Evolutionary conservation across 2,113 vertebrate species (phyloP), one percentile per base, ranked within the genome.

Genomic region (Esox niger): DNA sequence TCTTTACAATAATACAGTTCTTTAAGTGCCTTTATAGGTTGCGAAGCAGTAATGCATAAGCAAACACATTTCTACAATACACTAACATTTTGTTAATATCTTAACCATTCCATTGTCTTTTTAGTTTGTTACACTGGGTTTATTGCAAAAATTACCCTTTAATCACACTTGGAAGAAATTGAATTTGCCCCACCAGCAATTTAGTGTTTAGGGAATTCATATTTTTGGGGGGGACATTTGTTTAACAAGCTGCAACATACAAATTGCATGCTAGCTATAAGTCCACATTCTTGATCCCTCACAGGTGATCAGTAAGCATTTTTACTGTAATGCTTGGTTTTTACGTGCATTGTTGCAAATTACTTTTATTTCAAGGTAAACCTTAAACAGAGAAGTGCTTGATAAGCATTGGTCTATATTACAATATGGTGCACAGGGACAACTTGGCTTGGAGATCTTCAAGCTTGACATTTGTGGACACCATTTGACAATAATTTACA

Each of bases 341-440:
- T 79, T 79, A 85, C 84, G 88, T 87, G 87, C 88, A 88, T 75
- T 56, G 54, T 27, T 82, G 81, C 66, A 80, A 55, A 29, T 75
- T 75, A 63, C 77, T 52, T 33, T 20, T n/a, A 69, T 52, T 65
- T 83, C 54, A 15, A 43, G 13, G 38, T 10, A 4, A 43, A 43
- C 38, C 4, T 38, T 73, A n/a, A 86, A 84, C 87, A 80, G 80
- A 88, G 79, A 79, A 68, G 76, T 31, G 57, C 57, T 59, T 10
- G 20, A 8, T 68, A 79, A 70, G 66, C 66, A 4, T 46, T 6
- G 78, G 82, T 81, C 83, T 38, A 35, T 38, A 33, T 23, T 79
- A 79, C 57, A 84, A 84, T 66, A 75, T 78, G 57, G 73, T 60
- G 83, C 81, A 81, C 80, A 66, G 81, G 60, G 20, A 84, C 78